These are phyloP conservation scores for Planiliza haematocheilus DNA, from an alignment of 2,113 vertebrate species.

Conservation along the genomic window DNA sequence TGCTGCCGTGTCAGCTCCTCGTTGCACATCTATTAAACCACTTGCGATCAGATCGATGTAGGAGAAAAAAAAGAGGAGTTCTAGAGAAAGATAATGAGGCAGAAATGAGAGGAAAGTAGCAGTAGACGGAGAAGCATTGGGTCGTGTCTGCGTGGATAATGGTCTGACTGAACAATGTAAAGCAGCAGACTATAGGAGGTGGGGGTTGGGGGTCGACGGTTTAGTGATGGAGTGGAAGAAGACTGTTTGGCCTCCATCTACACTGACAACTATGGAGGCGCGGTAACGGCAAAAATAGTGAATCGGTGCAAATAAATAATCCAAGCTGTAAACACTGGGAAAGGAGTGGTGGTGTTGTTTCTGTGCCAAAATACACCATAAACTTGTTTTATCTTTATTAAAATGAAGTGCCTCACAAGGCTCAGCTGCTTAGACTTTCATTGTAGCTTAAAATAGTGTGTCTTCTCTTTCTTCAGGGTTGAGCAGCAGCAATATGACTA, in stretches of 20 bases:
- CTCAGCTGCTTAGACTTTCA: not conserved
- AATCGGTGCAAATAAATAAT: not conserved
- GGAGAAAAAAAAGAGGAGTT: too few relatives aligned
- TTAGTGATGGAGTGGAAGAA: slow-evolving; percentile 37
- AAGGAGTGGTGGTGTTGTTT: not conserved
- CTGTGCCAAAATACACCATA: too few relatives aligned
- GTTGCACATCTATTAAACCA: not conserved
- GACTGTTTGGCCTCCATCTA: slow-evolving; percentile 23
- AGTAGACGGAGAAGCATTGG: not conserved
- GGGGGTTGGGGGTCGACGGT: slow-evolving; percentile 13
- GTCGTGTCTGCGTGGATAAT: slow-evolving; percentile 30
- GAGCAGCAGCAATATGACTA: not conserved
- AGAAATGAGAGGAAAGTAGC: not conserved
- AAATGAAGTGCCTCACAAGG: not conserved
- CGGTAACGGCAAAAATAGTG: not conserved
- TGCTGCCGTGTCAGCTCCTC: not conserved
- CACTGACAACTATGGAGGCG: not conserved
- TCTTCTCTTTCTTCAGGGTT: not conserved
- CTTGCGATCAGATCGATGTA: not conserved
- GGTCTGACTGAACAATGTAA: slow-evolving; percentile 17
- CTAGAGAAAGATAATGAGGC: not conserved
- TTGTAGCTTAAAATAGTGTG: not conserved
- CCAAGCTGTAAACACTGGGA: not conserved
- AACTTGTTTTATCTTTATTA: not conserved
- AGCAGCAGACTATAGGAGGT: slow-evolving; percentile 14